Evolutionary conservation across 2,797 vertebrate species (phyloP).

Genomic region (Salarias fasciatus): DNA sequence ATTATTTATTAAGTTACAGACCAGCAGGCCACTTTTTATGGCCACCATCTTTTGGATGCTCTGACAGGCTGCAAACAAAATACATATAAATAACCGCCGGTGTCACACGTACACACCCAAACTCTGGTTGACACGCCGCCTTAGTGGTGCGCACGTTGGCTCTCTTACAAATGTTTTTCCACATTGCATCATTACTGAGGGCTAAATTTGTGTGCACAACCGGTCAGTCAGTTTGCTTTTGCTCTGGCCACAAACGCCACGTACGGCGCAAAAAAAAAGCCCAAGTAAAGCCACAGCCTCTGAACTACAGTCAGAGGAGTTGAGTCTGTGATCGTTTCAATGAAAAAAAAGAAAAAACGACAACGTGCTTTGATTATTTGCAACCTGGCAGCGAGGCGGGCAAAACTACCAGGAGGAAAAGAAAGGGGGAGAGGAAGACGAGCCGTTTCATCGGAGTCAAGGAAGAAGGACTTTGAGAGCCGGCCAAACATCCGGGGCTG

Average conservation of each 20-base stretch:
- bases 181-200: constrained; percentile 19
- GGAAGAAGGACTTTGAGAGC: constrained; percentile 36
- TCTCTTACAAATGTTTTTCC: constrained; percentile 57
- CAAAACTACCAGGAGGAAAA: constrained; percentile 8
- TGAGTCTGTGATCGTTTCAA: constrained; percentile 28
- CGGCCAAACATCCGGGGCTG: constrained; percentile 57
- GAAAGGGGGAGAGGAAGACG: constrained; percentile 16
- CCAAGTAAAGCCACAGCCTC: constrained; percentile 30
- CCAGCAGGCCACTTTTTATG: constrained; percentile 67
- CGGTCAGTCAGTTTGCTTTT: constrained; percentile 38
- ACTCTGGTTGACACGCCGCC: constrained; percentile 21
- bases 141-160: constrained; percentile 24
- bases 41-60: constrained; percentile 61
- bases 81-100: constrained; percentile 64
- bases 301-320: constrained; percentile 28
- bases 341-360: constrained; percentile 49
- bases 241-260: neutral
- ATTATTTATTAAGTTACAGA: constrained; percentile 81
- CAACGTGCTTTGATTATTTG: constrained; percentile 34
- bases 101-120: constrained; percentile 10
- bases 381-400: constrained; percentile 5
- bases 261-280: neutral
- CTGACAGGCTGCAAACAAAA: constrained; percentile 74
- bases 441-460: constrained; percentile 36
- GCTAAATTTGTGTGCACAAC: constrained; percentile 12